These are phyloP conservation scores for Pelvicachromis taeniatus DNA, from an alignment of 2,113 vertebrate genomes.

Conservation along the genomic window DNA sequence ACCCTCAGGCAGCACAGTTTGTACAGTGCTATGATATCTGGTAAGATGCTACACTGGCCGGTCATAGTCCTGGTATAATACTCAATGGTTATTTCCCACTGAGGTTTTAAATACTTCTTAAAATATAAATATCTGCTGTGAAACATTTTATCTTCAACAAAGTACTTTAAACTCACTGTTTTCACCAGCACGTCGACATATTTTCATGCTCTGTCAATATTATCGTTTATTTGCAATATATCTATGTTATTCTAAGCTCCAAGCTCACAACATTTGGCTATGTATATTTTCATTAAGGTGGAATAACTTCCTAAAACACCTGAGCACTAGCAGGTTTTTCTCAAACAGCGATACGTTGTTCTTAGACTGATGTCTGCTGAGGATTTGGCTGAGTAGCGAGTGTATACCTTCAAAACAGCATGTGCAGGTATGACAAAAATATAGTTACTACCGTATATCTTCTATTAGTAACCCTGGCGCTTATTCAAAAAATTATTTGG, in stretches of 20 bases:
- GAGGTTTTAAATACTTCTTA: not conserved
- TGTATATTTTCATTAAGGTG: not conserved
- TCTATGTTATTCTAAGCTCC: not conserved
- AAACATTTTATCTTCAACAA: not conserved
- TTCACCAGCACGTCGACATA: not conserved
- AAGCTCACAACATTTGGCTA: not conserved
- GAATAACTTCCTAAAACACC: not conserved
- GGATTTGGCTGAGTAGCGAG: not conserved
- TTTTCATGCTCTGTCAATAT: not conserved
- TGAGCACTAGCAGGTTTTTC: not conserved
- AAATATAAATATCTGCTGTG: not conserved
- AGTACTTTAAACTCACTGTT: not conserved
- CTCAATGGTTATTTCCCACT: not conserved
- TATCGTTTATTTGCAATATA: not conserved
- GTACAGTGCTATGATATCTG: not conserved
- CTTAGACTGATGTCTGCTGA: not conserved
- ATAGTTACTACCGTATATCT: too few species aligned
- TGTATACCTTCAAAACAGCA: not conserved
- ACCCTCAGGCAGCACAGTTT: not conserved
- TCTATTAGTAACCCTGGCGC: too few species aligned
- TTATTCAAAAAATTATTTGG: too few species aligned
- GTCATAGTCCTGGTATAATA: not conserved
- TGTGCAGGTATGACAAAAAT: not conserved
- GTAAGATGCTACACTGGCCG: not conserved
- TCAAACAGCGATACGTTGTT: fast-evolving